These are phyloP conservation scores for Cettia cetti DNA, from an alignment of 2,113 vertebrate genomes.

Conservation along the genomic window DNA sequence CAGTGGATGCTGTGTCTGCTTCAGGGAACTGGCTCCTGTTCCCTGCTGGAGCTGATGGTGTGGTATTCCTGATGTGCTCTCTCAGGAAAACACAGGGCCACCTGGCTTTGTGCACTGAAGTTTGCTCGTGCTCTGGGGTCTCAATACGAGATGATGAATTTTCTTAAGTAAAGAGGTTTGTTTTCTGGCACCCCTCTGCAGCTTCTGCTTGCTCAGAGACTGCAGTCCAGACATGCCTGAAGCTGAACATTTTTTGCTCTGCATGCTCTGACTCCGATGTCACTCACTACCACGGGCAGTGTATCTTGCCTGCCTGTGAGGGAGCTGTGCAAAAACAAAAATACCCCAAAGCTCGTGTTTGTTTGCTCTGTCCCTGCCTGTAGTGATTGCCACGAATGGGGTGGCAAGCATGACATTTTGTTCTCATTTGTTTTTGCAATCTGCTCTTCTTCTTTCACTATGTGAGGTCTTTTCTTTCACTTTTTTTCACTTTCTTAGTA, in stretches of 20 bases:
- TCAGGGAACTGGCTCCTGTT: background rate
- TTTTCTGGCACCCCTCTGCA: background rate
- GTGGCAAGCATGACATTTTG: background rate
- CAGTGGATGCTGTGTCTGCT: accelerated
- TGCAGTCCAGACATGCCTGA: background rate
- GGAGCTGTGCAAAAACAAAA: background rate
- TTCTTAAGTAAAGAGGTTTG: background rate
- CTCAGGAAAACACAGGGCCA: accelerated
- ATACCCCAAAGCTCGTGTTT: accelerated
- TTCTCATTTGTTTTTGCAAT: conserved; percentile 3
- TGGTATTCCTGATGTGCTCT: background rate
- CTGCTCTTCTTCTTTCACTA: background rate
- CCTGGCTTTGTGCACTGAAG: background rate
- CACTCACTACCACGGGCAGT: background rate
- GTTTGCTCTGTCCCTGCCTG: background rate
- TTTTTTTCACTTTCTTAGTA: background rate
- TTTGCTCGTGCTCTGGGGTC: background rate
- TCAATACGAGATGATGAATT: background rate
- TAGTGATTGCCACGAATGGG: background rate
- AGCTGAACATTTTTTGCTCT: background rate
- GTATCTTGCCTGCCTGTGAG: background rate
- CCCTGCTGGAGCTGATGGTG: background rate
- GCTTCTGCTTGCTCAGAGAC: background rate
- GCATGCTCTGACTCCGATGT: accelerated
- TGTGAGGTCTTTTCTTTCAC: background rate